Evolutionary conservation across 2,888 invertebrate genomes (phyloP).

Genomic region (Microplitis deprimator): DNA sequence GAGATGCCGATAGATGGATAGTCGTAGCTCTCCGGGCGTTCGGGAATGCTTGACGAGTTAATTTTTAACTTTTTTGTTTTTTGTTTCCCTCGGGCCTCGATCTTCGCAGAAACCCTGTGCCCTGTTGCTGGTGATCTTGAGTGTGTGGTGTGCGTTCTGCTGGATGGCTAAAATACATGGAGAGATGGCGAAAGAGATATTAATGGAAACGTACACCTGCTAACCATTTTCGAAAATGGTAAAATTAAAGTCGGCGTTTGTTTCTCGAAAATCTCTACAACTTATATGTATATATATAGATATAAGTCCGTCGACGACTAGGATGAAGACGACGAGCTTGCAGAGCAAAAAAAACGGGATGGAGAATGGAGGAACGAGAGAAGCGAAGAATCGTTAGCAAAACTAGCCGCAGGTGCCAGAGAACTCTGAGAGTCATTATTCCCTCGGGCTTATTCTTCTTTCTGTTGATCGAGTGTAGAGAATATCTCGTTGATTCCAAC

Average conservation of each 20-base stretch:
- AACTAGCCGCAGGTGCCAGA: slow-evolving; percentile 43
- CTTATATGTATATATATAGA: slow-evolving; percentile 6
- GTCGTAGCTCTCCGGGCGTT: slow-evolving; percentile 27
- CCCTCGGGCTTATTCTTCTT: background rate
- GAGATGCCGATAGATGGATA: slow-evolving; percentile 28
- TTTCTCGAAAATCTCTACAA: background rate
- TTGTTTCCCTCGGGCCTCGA: background rate
- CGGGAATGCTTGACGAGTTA: slow-evolving; percentile 33
- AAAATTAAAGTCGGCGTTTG: slow-evolving; percentile 37
- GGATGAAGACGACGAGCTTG: slow-evolving; percentile 1
- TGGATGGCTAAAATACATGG: background rate
- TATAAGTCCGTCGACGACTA: slow-evolving; percentile 6
- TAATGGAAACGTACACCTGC: slow-evolving; percentile 42
- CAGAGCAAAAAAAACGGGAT: slow-evolving; percentile 7
- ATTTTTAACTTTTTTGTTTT: slow-evolving; percentile 32
- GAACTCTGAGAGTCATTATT: slow-evolving; percentile 2
- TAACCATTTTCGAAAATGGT: slow-evolving; percentile 30
- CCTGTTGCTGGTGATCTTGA: background rate
- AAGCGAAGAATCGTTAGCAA: slow-evolving; percentile 37
- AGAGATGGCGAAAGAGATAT: slow-evolving; percentile 33
- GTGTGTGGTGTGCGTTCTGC: no score
- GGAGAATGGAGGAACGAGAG: slow-evolving; percentile 29
- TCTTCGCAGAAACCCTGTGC: slow-evolving; percentile 31
- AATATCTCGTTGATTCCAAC: slow-evolving; percentile 13
- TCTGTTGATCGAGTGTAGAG: background rate